A percentile compares a stretch with the other conserved stretches of the same genome.
phyloP scores from a whole-genome alignment of 2,888 invertebrate species.

The Argyra leucocephala region DNA sequence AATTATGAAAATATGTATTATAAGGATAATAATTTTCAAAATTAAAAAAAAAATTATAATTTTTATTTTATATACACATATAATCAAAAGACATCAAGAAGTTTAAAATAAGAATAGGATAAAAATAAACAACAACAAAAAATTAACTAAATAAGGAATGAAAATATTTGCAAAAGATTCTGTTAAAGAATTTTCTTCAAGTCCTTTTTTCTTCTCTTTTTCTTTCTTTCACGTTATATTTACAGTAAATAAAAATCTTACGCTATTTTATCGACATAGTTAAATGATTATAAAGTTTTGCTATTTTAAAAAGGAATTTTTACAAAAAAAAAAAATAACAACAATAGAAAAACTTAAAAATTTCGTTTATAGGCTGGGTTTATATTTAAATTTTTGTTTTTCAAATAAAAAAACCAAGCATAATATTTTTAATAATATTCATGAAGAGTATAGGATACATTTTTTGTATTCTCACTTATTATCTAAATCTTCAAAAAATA shows the following conservation, averaged over 20 bases:
- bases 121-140: neutral
- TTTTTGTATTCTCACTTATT: too few relatives aligned
- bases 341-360: too few relatives aligned
- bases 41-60: too few relatives aligned
- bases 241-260: neutral
- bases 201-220: neutral
- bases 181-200: neutral
- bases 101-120: too few relatives aligned
- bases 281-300: neutral
- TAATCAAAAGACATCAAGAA: neutral
- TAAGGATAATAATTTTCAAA: neutral
- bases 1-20: neutral
- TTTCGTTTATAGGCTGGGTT: too few relatives aligned
- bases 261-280: neutral
- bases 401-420: too few relatives aligned
- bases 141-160: neutral
- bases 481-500: too few relatives aligned
- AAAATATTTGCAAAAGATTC: neutral
- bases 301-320: neutral
- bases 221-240: too few relatives aligned
- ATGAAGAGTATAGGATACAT: too few relatives aligned
- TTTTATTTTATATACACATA: neutral
- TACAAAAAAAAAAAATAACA: too few relatives aligned
- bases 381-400: too few relatives aligned
- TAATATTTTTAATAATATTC: too few relatives aligned